Evolutionary conservation across 2,797 vertebrate species (phyloP).

Genomic region (Morus bassanus): DNA sequence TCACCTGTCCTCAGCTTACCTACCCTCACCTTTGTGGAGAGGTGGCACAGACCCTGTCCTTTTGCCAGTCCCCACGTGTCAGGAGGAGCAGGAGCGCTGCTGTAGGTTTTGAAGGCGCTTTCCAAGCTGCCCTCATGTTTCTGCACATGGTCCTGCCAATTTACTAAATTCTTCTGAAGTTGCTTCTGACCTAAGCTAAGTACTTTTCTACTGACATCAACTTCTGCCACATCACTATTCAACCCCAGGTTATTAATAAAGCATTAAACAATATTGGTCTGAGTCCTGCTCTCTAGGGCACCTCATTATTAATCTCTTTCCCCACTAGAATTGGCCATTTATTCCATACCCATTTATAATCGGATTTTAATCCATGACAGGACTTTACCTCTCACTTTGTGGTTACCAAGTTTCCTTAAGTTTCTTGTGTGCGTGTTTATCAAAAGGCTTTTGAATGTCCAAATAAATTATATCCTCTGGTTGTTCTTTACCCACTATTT

Average conservation of each 20-base stretch:
- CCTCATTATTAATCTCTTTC: slow-evolving; percentile 67
- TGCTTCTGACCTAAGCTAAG: slow-evolving; percentile 40
- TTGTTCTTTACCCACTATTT: slow-evolving; percentile 67
- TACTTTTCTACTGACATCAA: slow-evolving; percentile 64
- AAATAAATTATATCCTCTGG: slow-evolving; percentile 75
- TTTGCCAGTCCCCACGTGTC: rapidly evolving
- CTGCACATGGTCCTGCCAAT: not conserved
- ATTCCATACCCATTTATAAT: slow-evolving; percentile 59
- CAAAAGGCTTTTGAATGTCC: slow-evolving; percentile 74
- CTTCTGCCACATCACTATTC: slow-evolving; percentile 63
- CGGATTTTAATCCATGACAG: slow-evolving; percentile 64
- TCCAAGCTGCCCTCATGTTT: not conserved
- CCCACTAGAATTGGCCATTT: slow-evolving; percentile 60
- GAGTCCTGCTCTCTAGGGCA: slow-evolving; percentile 36
- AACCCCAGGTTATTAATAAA: slow-evolving; percentile 65
- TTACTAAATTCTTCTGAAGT: slow-evolving; percentile 51
- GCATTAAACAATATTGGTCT: slow-evolving; percentile 54
- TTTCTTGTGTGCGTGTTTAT: slow-evolving; percentile 67
- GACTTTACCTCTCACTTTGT: slow-evolving; percentile 68
- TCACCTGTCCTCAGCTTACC: not conserved
- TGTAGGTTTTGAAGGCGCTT: not conserved
- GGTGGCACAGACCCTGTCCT: rapidly evolving
- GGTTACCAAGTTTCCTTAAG: slow-evolving; percentile 65
- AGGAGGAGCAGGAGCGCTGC: not conserved
- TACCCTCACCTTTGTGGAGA: not conserved